Conservation (phyloP, 2,888 invertebrate species). For the Drosophila robusta region DNA sequence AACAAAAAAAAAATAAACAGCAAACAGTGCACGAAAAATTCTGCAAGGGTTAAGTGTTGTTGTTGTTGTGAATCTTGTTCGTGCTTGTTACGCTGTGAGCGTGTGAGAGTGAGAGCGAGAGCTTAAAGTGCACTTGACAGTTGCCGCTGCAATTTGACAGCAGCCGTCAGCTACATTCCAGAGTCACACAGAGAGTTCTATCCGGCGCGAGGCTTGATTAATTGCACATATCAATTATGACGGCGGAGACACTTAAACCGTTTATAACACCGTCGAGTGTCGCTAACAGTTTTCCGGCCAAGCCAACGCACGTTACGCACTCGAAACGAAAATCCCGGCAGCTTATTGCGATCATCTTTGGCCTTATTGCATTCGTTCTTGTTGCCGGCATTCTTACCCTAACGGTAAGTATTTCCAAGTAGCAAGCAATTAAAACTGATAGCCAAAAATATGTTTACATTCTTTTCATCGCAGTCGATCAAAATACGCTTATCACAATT, state of each 20-base stretch:
- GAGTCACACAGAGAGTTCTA: slow-evolving; percentile 24
- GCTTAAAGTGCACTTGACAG: slow-evolving; percentile 41
- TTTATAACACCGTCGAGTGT: slow-evolving; percentile 82
- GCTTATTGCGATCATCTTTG: slow-evolving; percentile 73
- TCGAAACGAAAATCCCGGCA: slow-evolving; percentile 64
- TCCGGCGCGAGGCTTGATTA: slow-evolving; percentile 37
- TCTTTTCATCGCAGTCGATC: neutral
- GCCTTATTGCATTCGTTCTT: slow-evolving; percentile 68
- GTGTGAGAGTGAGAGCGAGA: neutral
- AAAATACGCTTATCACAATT: neutral
- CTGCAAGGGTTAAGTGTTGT: slow-evolving; percentile 48
- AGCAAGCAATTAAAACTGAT: neutral
- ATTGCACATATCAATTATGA: slow-evolving; percentile 75
- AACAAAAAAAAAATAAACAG: slow-evolving; percentile 17
- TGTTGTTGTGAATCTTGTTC: slow-evolving; percentile 44
- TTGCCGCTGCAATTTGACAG: slow-evolving; percentile 24
- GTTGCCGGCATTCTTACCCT: slow-evolving; percentile 74
- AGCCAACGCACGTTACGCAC: slow-evolving; percentile 60
- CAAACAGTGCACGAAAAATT: slow-evolving; percentile 30
- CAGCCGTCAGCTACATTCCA: slow-evolving; percentile 19
- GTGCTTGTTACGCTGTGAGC: neutral
- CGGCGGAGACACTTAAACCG: slow-evolving; percentile 84
- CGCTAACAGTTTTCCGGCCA: slow-evolving; percentile 77
- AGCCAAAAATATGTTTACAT: neutral
- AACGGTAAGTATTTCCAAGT: slow-evolving; percentile 72